Evolutionary conservation across 2,797 vertebrate species (phyloP).

Genomic region (Argya squamiceps): DNA sequence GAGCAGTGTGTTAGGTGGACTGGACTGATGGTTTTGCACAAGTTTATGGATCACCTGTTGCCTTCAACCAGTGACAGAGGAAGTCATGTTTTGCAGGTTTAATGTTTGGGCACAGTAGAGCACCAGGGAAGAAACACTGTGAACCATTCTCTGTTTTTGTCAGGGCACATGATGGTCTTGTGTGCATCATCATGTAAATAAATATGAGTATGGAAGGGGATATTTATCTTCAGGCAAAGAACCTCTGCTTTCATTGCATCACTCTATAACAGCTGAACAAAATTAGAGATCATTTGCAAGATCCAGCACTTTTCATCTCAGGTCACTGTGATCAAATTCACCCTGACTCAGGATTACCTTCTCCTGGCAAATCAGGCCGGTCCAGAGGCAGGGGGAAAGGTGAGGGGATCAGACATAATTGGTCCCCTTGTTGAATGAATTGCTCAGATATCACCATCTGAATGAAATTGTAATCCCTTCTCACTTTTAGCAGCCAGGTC

Average conservation of each 20-base stretch:
- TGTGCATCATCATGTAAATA: background rate
- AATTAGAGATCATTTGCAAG: background rate
- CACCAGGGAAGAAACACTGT: background rate
- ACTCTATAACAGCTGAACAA: background rate
- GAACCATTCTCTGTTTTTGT: background rate
- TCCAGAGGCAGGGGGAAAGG: constrained; percentile 21
- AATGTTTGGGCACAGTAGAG: rapidly evolving
- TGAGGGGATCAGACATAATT: constrained; percentile 49
- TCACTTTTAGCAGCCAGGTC: constrained; percentile 32
- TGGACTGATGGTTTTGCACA: background rate
- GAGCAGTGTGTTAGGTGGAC: no score
- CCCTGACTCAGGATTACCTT: background rate
- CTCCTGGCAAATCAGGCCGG: constrained; percentile 36
- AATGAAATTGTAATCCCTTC: constrained; percentile 52
- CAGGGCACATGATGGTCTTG: rapidly evolving
- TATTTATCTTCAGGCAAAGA: background rate
- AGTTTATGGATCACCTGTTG: background rate
- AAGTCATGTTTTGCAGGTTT: background rate
- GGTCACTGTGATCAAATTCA: background rate
- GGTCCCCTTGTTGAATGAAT: constrained; percentile 42
- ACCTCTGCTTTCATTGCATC: background rate
- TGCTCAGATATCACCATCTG: constrained; percentile 29
- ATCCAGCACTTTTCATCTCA: background rate
- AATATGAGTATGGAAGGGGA: no score
- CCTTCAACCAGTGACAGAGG: background rate